Base-by-base conservation (phyloP, 2,888 invertebrate genomes). In the Pteria penguin region DNA sequence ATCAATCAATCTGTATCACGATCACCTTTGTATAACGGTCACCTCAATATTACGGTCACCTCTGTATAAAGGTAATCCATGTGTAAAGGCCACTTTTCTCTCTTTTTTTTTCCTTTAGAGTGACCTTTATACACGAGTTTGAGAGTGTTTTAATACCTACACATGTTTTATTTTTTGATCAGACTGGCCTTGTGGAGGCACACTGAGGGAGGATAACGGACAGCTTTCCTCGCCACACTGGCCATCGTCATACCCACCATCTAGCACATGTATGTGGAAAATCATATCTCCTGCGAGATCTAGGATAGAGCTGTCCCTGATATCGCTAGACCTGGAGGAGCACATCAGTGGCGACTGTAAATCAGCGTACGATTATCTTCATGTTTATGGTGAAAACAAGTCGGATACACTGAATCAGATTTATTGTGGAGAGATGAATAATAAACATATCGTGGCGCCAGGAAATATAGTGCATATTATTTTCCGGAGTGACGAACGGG, bases 131-230 rank as follows among this genome's bases (percentile, higher is more conserved):
- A n/a, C n/a, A n/a, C n/a, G n/a, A n/a, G n/a, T n/a, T n/a, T n/a
- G n/a, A n/a, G n/a, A n/a, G n/a, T n/a, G n/a, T n/a, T n/a, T n/a
- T n/a, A n/a, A n/a, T n/a, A n/a, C n/a, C n/a, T n/a, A n/a, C n/a
- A n/a, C n/a, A n/a, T n/a, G n/a, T n/a, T n/a, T n/a, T n/a, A n/a
- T n/a, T n/a, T n/a, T n/a, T n/a, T n/a, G n/a, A n/a, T n/a, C 84
- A 90, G 91, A 90, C 66, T 91, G 91, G 91, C 87, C 91, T 4
- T 91, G 91, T 81, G 82, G 85, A 31, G 84, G 84, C 14, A 68
- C 78, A 14, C 78, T 90, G 36, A 84, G 79, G 2, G 79, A 82
- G 2, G 86, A 87, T 60, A 82, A 87, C 57, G 90, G 90, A 1
- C 87, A 89, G 79, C 81, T 91, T 52, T 89, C 91, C 4, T 89